Evolutionary conservation across 2,888 invertebrate genomes (phyloP), one percentile per base, ranked within the genome.

Genomic region (Ophion obscuratus): DNA sequence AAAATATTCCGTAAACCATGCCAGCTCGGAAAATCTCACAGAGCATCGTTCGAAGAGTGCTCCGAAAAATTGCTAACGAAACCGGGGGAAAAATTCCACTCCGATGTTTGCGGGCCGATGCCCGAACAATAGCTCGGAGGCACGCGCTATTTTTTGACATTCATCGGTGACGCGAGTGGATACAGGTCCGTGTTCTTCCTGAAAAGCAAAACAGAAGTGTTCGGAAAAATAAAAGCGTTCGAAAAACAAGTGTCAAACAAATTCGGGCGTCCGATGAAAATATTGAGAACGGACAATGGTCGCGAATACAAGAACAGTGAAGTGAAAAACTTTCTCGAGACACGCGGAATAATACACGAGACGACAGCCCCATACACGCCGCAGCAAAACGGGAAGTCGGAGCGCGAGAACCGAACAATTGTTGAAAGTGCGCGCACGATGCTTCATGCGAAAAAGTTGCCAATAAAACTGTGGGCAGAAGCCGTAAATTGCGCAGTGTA

Each of bases 31-130:
- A 83, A 83, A 20, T 14, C 83, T 36, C 87, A 87, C 53, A 66
- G 85, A 27, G 24, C 81, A 24, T 81, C 83, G 57, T 87, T 87
- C 17, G 70, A 47, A 10, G 10, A 74, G 4, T 73, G 14, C 3
- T 14, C 14, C 14, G 74, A 81, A 17, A 75, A 75, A 70, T 59
- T 64, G 0, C 53, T 68, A 44, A 82, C 70, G 10, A 53, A 75
- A 10, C 85, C 83, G 40, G 85, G 85, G 17, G 88, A 88, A 36
- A n/a, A 66, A 0, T 44, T 83, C 3, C 61, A 77, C 27, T 66
- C 81, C 27, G 89, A 90, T 73, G 84, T 89, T 3, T 90, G 89
- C 76, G 90, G 90, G 9, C 90, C 89, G 17, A 88, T 91, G 87
- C 82, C 85, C 0, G 77, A 67, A 31, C 78, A 81, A 31, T 90